A percentile compares a stretch with the other conserved stretches of the same genome.
These are phyloP conservation scores for Odontamblyopus rebecca DNA, from an alignment of 2,797 vertebrate species.

Conservation along the genomic window DNA sequence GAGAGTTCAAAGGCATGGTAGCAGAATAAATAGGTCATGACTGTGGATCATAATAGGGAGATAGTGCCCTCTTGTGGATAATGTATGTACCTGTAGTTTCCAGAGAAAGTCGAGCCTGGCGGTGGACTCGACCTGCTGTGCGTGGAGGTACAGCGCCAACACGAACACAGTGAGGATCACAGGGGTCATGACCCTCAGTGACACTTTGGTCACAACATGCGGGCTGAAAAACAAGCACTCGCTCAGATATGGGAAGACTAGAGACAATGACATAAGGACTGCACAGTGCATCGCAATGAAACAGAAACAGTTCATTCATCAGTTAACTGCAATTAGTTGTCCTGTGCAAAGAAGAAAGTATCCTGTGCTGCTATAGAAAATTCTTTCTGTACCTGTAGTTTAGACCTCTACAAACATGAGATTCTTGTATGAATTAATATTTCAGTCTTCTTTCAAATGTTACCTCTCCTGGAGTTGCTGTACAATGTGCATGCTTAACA, in stretches of 20 bases:
- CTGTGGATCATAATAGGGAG: not conserved
- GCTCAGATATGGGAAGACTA: not conserved
- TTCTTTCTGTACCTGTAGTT: too few relatives aligned
- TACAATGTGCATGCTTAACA: too few relatives aligned
- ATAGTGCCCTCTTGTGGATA: conserved; percentile 44
- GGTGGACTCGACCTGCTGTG: conserved; percentile 96
- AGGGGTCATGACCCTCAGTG: conserved; percentile 90
- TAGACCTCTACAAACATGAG: too few relatives aligned
- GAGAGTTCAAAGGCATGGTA: not conserved
- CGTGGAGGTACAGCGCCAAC: conserved; percentile 93
- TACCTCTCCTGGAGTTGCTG: too few relatives aligned
- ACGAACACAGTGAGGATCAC: conserved; percentile 92
- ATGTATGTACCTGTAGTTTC: conserved; percentile 89
- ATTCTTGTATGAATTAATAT: too few relatives aligned
- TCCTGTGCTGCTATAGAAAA: too few relatives aligned
- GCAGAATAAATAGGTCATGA: not conserved
- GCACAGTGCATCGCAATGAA: too few relatives aligned
- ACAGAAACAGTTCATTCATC: too few relatives aligned
- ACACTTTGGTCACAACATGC: conserved; percentile 79
- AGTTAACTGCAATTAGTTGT: too few relatives aligned
- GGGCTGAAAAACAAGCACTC: conserved; percentile 66
- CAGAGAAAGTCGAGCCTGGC: conserved; percentile 97
- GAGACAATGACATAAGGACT: too few relatives aligned
- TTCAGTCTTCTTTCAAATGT: too few relatives aligned
- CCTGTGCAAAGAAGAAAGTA: too few relatives aligned